Percentiles rank a stretch among this genome's conserved stretches.
phyloP scores from a whole-genome alignment of 2,113 vertebrate genomes.

The Caranx melampygus region DNA sequence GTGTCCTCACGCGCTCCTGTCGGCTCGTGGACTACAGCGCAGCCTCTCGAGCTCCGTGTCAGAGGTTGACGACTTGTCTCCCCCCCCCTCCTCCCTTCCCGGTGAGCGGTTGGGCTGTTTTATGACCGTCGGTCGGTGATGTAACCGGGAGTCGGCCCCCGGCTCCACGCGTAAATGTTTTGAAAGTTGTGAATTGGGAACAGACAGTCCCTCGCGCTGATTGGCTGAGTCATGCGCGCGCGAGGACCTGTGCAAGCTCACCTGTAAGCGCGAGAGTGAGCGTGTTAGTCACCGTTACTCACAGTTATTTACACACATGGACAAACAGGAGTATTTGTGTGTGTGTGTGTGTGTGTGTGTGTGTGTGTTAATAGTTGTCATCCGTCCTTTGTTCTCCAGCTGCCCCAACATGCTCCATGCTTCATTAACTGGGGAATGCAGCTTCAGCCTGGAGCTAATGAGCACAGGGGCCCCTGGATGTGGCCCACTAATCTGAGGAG shows the following conservation, averaged over 20 bases:
- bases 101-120: slow-evolving; percentile 42
- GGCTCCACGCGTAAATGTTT: slow-evolving; percentile 52
- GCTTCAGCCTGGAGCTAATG: slow-evolving; percentile 28
- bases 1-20: neutral
- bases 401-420: neutral
- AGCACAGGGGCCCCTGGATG: neutral
- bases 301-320: too few species aligned
- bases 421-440: slow-evolving; percentile 53
- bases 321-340: too few species aligned
- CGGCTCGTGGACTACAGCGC: too few species aligned
- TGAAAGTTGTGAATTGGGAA: slow-evolving; percentile 44
- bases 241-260: slow-evolving; percentile 4
- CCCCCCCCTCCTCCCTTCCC: neutral
- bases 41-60: slow-evolving; percentile 3
- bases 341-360: too few species aligned
- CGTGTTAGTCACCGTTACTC: too few species aligned
- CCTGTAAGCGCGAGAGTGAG: slow-evolving; percentile 32
- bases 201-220: slow-evolving; percentile 19
- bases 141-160: slow-evolving; percentile 72
- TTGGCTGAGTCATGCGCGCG: slow-evolving; percentile 50
- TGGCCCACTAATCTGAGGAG: neutral
- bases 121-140: slow-evolving; percentile 63
- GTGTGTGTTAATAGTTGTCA: neutral
- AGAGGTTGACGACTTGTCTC: neutral
- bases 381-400: slow-evolving; percentile 8